Percentiles rank a stretch among this genome's conserved stretches.
Conservation (phyloP, 2,797 vertebrate genomes). For the Amazona finschi region DNA sequence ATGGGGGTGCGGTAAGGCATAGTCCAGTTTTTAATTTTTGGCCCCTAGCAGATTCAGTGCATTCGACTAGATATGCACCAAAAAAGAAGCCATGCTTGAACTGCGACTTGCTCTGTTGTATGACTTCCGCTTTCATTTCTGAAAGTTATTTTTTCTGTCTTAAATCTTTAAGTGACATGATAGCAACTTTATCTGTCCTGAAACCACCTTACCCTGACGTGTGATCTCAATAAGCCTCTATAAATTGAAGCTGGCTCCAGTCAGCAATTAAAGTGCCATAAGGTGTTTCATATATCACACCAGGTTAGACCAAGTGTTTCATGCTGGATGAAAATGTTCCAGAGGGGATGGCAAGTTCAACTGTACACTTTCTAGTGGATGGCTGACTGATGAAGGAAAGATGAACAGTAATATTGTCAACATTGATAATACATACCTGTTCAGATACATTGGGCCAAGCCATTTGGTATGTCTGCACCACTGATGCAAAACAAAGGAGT, state of each 20-base stretch:
- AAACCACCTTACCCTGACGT: not conserved
- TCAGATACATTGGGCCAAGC: not conserved
- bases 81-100: not conserved
- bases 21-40: not conserved
- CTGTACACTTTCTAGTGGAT: not conserved
- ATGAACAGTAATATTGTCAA: not conserved
- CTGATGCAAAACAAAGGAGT: not conserved
- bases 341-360: not conserved
- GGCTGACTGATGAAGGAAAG: not conserved
- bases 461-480: not conserved
- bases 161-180: not conserved
- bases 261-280: not conserved
- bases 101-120: not conserved
- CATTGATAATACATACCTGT: rapidly evolving
- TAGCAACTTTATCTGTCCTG: not conserved
- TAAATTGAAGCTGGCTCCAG: not conserved
- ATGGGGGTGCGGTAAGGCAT: not conserved
- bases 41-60: not conserved
- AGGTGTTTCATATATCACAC: not conserved
- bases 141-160: not conserved
- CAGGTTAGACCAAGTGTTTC: not conserved
- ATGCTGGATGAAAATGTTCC: not conserved
- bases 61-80: not conserved
- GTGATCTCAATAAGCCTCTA: not conserved
- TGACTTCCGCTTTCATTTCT: not conserved